phyloP scores from a whole-genome alignment of 1,140 invertebrate genomes.

The Solen grandis region DNA sequence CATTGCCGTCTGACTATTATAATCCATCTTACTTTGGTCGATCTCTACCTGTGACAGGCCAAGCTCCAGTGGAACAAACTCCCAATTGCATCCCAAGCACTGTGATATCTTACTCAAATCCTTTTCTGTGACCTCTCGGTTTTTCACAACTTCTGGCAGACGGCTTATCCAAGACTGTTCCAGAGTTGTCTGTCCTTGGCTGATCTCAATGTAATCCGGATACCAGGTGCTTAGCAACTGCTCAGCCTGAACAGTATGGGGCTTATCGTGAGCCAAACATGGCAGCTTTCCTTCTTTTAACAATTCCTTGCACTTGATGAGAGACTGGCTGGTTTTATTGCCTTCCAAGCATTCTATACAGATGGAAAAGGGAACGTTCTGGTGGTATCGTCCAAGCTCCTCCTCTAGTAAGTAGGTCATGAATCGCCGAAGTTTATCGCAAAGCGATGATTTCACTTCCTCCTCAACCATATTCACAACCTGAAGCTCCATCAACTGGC shows the following conservation, averaged over 20 bases:
- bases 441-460: constrained; percentile 29
- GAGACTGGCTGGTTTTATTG: neutral
- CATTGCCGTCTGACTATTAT: constrained; percentile 32
- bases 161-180: constrained; percentile 19
- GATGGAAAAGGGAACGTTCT: constrained; percentile 34
- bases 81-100: constrained; percentile 49
- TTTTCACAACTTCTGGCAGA: constrained; percentile 10
- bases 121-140: constrained; percentile 32
- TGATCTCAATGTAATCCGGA: constrained; percentile 40
- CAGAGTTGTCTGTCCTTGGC: neutral
- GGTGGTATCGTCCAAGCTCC: constrained; percentile 44
- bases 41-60: constrained; percentile 30
- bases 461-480: constrained; percentile 39
- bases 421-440: constrained; percentile 48
- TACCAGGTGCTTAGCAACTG: constrained; percentile 29
- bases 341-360: constrained; percentile 30
- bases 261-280: constrained; percentile 24
- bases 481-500: constrained; percentile 20
- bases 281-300: constrained; percentile 42
- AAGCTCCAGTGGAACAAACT: constrained; percentile 43
- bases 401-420: constrained; percentile 13
- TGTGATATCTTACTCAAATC: constrained; percentile 48
- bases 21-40: constrained; percentile 48
- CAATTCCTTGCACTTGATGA: constrained; percentile 47
- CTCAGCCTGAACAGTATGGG: constrained; percentile 32